Evolutionary conservation across 1,140 invertebrate genomes (phyloP).

Genomic region (Halictus rubicundus): DNA sequence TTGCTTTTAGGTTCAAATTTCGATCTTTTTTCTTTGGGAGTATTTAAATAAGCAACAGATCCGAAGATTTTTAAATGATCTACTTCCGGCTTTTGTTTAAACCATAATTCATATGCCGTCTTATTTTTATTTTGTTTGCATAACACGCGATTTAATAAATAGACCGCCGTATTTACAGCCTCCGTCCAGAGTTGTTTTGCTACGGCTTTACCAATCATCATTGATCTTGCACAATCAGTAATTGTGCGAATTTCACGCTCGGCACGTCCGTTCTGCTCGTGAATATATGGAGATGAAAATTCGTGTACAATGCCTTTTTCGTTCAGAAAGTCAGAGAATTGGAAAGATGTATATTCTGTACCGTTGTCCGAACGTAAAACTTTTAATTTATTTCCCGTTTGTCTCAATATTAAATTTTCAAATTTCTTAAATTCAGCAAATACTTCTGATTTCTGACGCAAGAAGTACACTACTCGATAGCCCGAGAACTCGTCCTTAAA

Average conservation of each 20-base stretch:
- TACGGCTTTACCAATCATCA: not conserved
- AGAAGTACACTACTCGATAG: conserved; percentile 71
- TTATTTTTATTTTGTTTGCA: not conserved
- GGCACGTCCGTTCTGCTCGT: conserved; percentile 72
- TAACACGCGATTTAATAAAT: conserved; percentile 26
- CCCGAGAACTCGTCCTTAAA: conserved; percentile 76
- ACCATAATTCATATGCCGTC: not conserved
- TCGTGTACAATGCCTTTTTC: conserved; percentile 11
- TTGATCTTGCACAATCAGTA: not conserved
- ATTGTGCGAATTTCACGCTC: conserved; percentile 58
- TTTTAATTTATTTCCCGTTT: conserved; percentile 6
- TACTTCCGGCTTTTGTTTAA: not conserved
- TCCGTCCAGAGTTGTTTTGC: conserved; percentile 38
- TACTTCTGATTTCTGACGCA: conserved; percentile 72
- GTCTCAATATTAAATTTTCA: not conserved
- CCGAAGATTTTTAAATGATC: not conserved
- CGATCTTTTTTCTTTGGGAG: conserved; percentile 39
- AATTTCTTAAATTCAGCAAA: not conserved
- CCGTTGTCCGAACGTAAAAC: conserved; percentile 4
- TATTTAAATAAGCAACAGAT: conserved; percentile 9
- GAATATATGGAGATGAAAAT: conserved; percentile 64
- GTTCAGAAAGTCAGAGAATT: not conserved
- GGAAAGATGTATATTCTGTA: not conserved
- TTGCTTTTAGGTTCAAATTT: conserved; percentile 51
- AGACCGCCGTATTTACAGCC: conserved; percentile 34